Conservation (phyloP, 1,140 invertebrate genomes). For the Psilanteris sp. region DNA sequence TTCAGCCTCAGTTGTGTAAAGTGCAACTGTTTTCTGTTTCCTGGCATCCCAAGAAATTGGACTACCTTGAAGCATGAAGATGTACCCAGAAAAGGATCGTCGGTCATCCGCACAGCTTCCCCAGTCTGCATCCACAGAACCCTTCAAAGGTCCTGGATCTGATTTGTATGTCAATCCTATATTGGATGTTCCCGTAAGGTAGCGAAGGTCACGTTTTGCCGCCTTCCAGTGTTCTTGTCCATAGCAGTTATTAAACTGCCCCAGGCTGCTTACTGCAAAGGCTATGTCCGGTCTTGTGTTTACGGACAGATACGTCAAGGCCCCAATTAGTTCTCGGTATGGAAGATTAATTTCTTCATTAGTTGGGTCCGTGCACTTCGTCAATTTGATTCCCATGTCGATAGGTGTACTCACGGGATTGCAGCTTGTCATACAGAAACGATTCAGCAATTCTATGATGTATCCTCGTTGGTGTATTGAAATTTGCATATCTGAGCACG, state of each 20-base stretch:
- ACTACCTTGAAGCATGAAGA: constrained; percentile 56
- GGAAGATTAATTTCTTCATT: not conserved
- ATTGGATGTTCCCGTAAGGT: not conserved
- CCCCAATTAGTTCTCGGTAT: not conserved
- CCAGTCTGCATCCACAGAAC: constrained; percentile 42
- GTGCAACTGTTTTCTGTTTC: constrained; percentile 35
- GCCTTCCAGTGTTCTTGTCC: not conserved
- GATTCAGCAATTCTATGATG: constrained; percentile 13
- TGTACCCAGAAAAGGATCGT: constrained; percentile 66
- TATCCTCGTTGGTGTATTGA: constrained; percentile 28
- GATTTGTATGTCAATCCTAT: not conserved
- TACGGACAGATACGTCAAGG: not conserved
- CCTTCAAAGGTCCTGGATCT: not conserved
- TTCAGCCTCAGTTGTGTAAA: constrained; percentile 39
- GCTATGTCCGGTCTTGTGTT: not conserved
- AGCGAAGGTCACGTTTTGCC: not conserved
- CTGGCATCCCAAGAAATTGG: constrained; percentile 66
- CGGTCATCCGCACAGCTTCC: constrained; percentile 28
- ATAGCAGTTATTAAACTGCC: not conserved
- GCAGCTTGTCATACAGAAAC: constrained; percentile 59
- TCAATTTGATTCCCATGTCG: not conserved
- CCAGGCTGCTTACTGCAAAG: not conserved
- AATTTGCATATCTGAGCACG: not conserved
- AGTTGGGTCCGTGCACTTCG: not conserved
- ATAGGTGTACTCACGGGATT: constrained; percentile 58